Conservation (phyloP, 2,113 vertebrate genomes). For the Sitta europaea region DNA sequence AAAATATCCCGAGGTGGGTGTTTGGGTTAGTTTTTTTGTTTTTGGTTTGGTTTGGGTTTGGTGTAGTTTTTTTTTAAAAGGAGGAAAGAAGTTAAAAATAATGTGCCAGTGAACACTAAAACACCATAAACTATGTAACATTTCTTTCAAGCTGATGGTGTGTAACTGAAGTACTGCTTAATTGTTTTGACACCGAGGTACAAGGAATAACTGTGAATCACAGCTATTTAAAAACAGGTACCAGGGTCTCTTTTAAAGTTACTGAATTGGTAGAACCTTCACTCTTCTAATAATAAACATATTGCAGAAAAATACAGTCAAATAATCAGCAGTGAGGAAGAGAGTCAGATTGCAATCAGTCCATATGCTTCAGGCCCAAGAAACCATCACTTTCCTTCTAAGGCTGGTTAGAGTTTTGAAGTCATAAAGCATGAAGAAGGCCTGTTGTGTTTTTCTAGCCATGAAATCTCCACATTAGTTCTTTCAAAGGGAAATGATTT, state of each 20-base stretch:
- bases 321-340: neutral
- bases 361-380: neutral
- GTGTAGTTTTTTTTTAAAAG: neutral
- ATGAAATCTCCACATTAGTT: neutral
- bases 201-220: neutral
- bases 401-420: neutral
- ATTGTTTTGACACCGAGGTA: neutral
- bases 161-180: neutral
- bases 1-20: neutral
- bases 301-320: neutral
- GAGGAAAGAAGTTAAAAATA: neutral
- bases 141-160: neutral
- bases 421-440: neutral
- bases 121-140: too few relatives aligned
- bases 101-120: neutral
- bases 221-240: neutral
- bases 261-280: neutral
- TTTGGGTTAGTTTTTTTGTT: neutral
- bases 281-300: neutral
- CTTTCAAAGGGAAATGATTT: slow-evolving; percentile 34
- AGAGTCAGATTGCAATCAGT: neutral
- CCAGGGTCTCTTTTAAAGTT: neutral
- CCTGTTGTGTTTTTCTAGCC: neutral
- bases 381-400: neutral
- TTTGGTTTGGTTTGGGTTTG: neutral